These are phyloP conservation scores for Cephalopterus ornatus DNA, from an alignment of 2,113 vertebrate genomes.

Conservation along the genomic window DNA sequence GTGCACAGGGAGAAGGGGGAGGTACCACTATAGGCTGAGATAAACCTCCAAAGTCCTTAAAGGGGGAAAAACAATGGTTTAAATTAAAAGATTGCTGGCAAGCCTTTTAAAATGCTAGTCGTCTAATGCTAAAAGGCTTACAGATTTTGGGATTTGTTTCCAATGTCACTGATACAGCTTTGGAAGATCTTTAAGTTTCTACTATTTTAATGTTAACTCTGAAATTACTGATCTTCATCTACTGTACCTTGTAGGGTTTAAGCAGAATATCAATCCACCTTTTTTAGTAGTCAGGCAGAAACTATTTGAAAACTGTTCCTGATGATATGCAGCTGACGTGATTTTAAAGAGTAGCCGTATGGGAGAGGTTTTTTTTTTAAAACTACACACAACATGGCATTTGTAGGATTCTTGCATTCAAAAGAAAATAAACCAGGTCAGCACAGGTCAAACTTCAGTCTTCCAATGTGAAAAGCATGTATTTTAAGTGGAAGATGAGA, in stretches of 20 bases:
- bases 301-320: not conserved
- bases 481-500: conserved; percentile 23
- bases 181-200: not conserved
- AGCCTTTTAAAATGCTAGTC: not conserved
- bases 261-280: not conserved
- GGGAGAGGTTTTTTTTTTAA: not conserved
- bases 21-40: not conserved
- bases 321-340: not conserved
- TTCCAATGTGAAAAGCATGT: not conserved
- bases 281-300: not conserved
- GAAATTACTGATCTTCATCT: not conserved
- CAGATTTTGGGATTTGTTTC: not conserved
- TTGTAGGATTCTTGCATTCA: not conserved
- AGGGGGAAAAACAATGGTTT: not conserved
- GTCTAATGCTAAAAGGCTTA: not conserved
- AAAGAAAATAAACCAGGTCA: not conserved
- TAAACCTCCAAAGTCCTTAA: not conserved
- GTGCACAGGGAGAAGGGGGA: not conserved
- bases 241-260: not conserved
- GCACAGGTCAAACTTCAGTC: not conserved
- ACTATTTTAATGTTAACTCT: not conserved
- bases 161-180: not conserved
- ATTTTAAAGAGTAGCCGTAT: not conserved
- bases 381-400: not conserved
- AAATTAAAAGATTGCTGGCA: not conserved